phyloP scores from a whole-genome alignment of 2,888 invertebrate species.

The Tetranychus piercei region DNA sequence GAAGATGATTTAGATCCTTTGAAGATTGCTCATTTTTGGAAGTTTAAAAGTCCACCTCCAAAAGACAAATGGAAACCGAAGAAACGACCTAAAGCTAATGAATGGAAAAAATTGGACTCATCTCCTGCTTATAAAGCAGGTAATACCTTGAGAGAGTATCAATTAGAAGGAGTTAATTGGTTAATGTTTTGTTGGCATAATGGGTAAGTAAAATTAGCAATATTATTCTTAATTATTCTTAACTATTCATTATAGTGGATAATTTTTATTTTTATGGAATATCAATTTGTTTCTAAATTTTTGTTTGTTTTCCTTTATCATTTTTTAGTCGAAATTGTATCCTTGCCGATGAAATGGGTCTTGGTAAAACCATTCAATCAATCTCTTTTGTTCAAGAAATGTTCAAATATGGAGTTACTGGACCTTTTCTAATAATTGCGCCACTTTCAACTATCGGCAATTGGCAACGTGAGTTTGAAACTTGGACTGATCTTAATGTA shows the following conservation, averaged over 20 bases:
- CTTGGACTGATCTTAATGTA: slow-evolving; percentile 98
- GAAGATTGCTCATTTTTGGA: slow-evolving; percentile 71
- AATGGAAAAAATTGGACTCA: slow-evolving; percentile 71
- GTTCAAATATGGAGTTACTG: slow-evolving; percentile 71
- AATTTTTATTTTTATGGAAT: neutral
- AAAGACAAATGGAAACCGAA: slow-evolving; percentile 72
- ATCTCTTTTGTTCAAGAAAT: slow-evolving; percentile 87
- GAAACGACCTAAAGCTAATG: slow-evolving; percentile 57
- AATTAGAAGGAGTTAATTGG: slow-evolving; percentile 97
- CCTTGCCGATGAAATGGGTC: slow-evolving; percentile 98
- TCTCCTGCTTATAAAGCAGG: slow-evolving; percentile 75
- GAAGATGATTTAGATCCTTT: slow-evolving; percentile 86
- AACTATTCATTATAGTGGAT: neutral
- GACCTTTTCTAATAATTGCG: slow-evolving; percentile 95
- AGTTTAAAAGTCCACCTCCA: slow-evolving; percentile 60
- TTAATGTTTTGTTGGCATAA: slow-evolving; percentile 94
- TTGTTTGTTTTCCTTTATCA: neutral
- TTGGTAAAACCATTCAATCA: slow-evolving; percentile 97
- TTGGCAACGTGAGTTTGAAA: slow-evolving; percentile 98
- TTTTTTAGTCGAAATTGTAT: slow-evolving; percentile 70
- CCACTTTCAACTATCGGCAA: slow-evolving; percentile 97
- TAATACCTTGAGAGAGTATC: slow-evolving; percentile 84
- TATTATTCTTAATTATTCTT: neutral
- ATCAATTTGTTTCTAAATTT: neutral
- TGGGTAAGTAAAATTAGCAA: slow-evolving; percentile 35